phyloP scores from a whole-genome alignment of 2,113 vertebrate genomes.

The Pimephales promelas region DNA sequence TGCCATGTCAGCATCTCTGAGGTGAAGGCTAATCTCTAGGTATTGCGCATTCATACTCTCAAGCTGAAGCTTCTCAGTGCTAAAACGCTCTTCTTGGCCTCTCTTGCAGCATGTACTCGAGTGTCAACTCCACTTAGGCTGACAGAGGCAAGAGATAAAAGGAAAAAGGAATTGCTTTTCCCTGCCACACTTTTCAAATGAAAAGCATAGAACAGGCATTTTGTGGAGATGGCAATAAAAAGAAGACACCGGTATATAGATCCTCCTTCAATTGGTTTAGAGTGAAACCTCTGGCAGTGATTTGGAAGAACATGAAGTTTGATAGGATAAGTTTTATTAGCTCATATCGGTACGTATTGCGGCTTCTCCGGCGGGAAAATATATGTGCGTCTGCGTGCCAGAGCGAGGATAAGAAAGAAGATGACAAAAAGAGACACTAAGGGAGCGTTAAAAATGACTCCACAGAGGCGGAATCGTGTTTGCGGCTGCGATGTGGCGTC shows the following conservation, averaged over 20 bases:
- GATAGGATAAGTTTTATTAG: conserved; percentile 56
- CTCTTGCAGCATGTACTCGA: conserved; percentile 28
- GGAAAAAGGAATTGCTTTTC: conserved; percentile 46
- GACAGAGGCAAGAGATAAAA: conserved; percentile 47
- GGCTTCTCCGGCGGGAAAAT: conserved; percentile 6
- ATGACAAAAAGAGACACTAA: conserved; percentile 35
- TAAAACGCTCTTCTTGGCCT: conserved; percentile 46
- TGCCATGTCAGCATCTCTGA: conserved; percentile 68
- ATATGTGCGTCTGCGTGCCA: conserved; percentile 2
- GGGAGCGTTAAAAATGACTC: conserved; percentile 42
- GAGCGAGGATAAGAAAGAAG: background rate
- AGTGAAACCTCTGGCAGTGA: conserved; percentile 35
- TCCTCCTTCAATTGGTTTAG: conserved; percentile 39
- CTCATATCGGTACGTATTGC: conserved; percentile 28
- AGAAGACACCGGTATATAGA: background rate
- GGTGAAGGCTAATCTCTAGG: conserved; percentile 69
- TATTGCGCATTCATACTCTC: conserved; percentile 49
- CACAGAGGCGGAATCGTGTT: conserved; percentile 15
- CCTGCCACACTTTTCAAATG: conserved; percentile 46
- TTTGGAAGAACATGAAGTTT: conserved; percentile 39
- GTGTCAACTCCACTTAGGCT: conserved; percentile 57
- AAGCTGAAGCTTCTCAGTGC: conserved; percentile 13
- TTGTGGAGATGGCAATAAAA: conserved; percentile 37
- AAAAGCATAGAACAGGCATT: conserved; percentile 43
- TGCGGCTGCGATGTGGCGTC: conserved; percentile 18